Evolutionary conservation across 1,140 invertebrate genomes (phyloP), one percentile per base, ranked within the genome.

Genomic region (Penaeus vannamei): DNA sequence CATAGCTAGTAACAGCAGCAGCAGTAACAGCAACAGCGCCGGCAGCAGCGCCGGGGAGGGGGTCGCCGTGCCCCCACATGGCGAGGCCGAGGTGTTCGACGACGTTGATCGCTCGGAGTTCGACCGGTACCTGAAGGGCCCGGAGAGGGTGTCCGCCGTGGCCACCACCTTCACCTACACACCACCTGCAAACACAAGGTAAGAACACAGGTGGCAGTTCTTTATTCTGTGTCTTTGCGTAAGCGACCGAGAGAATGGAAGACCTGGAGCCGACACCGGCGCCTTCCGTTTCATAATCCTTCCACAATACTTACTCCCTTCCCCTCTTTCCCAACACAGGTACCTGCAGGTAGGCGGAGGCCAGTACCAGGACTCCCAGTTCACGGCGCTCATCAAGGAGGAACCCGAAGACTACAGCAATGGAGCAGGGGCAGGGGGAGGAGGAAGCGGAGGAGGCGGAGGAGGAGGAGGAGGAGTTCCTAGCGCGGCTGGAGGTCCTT

Each of bases 41-140:
- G 53, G 77, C 46, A 62, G 22, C 29, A 32, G 82, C 59, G n/a
- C 32, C 2, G 69, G 85, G 23, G 66, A 61, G n/a, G 81, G 80
- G 17, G 77, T 29, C 36, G 76, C 64, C 82, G 61, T 86, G n/a
- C 86, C 82, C 7, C 84, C 85, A n/a, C 66, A 82, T 53, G 81
- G 90, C n/a, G 91, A 90, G 19, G 86, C 77, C 2, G 91, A 92
- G 84, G 77, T 91, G 60, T 87, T 92, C 26, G 91, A 91, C 14
- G 91, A 92, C 85, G 90, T 92, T 12, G 92, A 92, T 46, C 90
- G 92, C n/a, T 91, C 90, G 22, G 92, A 92, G 82, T 92, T 92
- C 79, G 92, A 92, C 84, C 90, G 91, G 14, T 92, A 92, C 79
- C 85, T 92, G 72, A 92, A 91, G 72, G 91, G 91, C 1, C 85